A percentile compares a stretch with the other conserved stretches of the same genome.
Conservation (phyloP, 2,113 vertebrate genomes). For the Crotalus tigris region DNA sequence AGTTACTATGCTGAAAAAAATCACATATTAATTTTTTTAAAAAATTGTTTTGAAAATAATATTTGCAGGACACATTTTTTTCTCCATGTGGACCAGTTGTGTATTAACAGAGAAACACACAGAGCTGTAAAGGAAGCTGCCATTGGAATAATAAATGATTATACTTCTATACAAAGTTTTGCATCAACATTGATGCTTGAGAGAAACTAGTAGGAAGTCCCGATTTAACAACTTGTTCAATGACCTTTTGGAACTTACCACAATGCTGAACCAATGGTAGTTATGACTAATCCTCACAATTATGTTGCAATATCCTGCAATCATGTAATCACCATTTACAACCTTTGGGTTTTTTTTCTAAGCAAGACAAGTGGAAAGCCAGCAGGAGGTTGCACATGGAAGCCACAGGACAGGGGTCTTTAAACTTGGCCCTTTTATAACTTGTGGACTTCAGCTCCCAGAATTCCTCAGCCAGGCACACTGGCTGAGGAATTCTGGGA, state of each 20-base stretch:
- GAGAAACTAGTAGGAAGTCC: background rate
- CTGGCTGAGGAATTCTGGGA: too few species aligned
- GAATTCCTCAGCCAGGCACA: too few species aligned
- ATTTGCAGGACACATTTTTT: background rate
- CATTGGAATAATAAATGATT: background rate
- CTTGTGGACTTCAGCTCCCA: too few species aligned
- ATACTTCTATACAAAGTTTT: background rate
- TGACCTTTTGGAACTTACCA: background rate
- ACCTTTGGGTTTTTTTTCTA: background rate
- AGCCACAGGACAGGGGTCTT: background rate
- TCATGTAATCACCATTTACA: background rate
- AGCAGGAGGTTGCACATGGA: background rate
- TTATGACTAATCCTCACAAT: background rate
- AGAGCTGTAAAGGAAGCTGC: background rate
- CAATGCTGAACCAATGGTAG: background rate
- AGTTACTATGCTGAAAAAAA: background rate
- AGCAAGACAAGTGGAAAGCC: background rate
- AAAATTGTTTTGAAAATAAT: background rate
- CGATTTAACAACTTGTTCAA: background rate
- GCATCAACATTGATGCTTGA: background rate
- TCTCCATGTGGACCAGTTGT: background rate
- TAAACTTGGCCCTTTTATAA: too few species aligned
- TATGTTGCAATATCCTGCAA: background rate
- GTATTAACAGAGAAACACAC: background rate
- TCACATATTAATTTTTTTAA: background rate